Percentiles rank a stretch among this genome's conserved stretches.
Evolutionary conservation across 2,113 vertebrate genomes (phyloP).

Genomic region (Festucalex cinctus): DNA sequence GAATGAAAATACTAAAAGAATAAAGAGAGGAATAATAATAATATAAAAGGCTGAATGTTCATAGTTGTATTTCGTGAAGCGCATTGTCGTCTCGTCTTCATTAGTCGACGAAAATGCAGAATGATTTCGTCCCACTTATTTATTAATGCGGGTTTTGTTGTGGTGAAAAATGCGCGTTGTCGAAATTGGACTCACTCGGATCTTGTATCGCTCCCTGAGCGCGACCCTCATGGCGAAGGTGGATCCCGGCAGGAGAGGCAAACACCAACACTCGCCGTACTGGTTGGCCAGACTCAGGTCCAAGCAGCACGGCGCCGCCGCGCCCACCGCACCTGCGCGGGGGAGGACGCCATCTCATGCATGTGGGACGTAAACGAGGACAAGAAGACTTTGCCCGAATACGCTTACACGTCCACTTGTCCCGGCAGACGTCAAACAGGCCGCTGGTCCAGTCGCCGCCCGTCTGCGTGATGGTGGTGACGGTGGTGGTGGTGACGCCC

Average conservation of each 20-base stretch:
- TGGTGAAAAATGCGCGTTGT: too few relatives aligned
- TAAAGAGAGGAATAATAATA: too few relatives aligned
- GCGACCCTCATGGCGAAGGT: constrained; percentile 79
- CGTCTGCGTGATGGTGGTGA: constrained; percentile 74
- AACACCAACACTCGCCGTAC: constrained; percentile 79
- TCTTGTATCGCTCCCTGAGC: constrained; percentile 81
- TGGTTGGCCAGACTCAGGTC: constrained; percentile 78
- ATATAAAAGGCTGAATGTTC: too few relatives aligned
- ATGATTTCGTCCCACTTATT: too few relatives aligned
- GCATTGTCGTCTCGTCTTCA: too few relatives aligned
- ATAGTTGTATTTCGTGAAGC: too few relatives aligned
- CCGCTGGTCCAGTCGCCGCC: constrained; percentile 76
- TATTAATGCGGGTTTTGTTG: too few relatives aligned
- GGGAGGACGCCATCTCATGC: neutral
- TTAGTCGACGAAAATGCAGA: too few relatives aligned
- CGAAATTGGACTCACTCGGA: constrained; percentile 80
- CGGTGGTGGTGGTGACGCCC: constrained; percentile 62
- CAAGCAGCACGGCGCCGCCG: constrained; percentile 71
- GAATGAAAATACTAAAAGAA: too few relatives aligned
- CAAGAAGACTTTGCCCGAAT: neutral
- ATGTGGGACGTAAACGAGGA: neutral
- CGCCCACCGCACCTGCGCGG: constrained; percentile 72
- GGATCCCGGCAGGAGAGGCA: constrained; percentile 80
- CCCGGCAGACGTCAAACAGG: constrained; percentile 71
- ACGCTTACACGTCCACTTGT: constrained; percentile 69